Conservation (phyloP, 2,888 invertebrate species). For the Chorisops tibialis region DNA sequence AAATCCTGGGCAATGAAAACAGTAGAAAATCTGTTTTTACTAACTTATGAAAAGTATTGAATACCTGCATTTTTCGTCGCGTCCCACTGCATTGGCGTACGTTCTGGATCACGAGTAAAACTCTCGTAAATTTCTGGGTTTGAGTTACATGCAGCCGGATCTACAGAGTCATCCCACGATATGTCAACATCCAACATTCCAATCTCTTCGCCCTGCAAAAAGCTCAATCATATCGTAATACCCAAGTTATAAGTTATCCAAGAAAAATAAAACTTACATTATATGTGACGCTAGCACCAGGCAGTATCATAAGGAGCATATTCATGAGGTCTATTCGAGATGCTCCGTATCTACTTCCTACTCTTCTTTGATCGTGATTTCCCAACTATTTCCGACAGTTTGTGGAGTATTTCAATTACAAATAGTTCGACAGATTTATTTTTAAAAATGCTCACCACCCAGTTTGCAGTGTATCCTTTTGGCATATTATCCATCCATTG, state of each 20-base stretch:
- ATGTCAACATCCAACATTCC: constrained; percentile 59
- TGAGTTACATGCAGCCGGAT: constrained; percentile 56
- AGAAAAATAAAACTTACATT: constrained; percentile 56
- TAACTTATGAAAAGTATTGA: background rate
- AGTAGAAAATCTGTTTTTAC: background rate
- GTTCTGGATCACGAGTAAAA: constrained; percentile 56
- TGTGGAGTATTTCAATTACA: constrained; percentile 26
- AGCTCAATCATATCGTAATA: background rate
- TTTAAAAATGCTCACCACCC: constrained; percentile 55
- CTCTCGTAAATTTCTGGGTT: constrained; percentile 50
- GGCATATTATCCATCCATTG: constrained; percentile 59
- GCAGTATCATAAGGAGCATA: constrained; percentile 75
- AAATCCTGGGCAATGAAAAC: constrained; percentile 37
- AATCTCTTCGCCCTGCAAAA: constrained; percentile 63
- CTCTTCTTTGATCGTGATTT: constrained; percentile 71
- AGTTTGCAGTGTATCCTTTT: constrained; percentile 55
- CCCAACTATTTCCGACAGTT: constrained; percentile 61
- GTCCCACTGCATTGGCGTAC: constrained; percentile 66
- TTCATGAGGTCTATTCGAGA: constrained; percentile 73
- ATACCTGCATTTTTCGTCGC: constrained; percentile 49
- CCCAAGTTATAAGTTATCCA: too few relatives aligned
- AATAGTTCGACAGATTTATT: background rate
- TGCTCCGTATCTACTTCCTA: constrained; percentile 66
- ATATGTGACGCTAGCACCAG: constrained; percentile 81
- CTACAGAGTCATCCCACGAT: constrained; percentile 55